These are phyloP conservation scores for Chrysogorgia sp. DNA, from an alignment of 92 coral and sea anemone species.

Conservation along the genomic window DNA sequence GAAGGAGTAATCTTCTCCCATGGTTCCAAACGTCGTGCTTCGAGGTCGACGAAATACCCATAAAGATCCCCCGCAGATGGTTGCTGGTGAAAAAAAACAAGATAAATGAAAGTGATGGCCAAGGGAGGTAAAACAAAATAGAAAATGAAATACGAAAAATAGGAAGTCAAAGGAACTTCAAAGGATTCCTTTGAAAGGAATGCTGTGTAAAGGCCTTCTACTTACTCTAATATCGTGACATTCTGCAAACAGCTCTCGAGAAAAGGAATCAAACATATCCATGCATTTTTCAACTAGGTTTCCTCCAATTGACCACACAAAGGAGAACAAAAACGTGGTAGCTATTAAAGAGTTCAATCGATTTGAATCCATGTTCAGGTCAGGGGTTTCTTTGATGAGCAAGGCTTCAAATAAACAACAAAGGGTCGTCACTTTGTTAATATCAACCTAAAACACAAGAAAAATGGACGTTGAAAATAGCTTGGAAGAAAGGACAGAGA, in stretches of 20 bases:
- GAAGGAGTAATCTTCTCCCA: conserved; percentile 99
- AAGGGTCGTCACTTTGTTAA: conserved; percentile 90
- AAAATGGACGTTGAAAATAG: not conserved
- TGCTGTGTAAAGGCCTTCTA: too few species aligned
- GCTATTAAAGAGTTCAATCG: conserved; percentile 89
- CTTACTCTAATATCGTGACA: conserved; percentile 93
- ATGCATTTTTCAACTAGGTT: conserved; percentile 82
- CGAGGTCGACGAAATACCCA: conserved; percentile 94
- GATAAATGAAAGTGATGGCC: not conserved
- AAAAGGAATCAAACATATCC: conserved; percentile 85
- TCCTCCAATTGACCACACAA: conserved; percentile 94
- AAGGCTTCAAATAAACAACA: conserved; percentile 88
- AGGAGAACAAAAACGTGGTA: conserved; percentile 85
- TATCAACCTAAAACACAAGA: conserved; percentile 81
- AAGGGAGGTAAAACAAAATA: not conserved
- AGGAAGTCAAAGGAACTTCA: not conserved
- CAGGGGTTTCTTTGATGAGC: conserved; percentile 83
- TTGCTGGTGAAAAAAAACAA: conserved; percentile 50
- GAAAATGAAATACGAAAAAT: not conserved
- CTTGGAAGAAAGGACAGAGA: not conserved
- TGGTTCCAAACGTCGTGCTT: conserved; percentile 97
- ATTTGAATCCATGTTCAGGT: conserved; percentile 82
- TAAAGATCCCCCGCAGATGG: conserved; percentile 98
- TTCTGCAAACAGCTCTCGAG: conserved; percentile 89
- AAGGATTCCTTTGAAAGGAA: too few species aligned